Evolutionary conservation across 2,797 vertebrate genomes (phyloP), one percentile per base, ranked within the genome.

Genomic region (Simalia tracyae): DNA sequence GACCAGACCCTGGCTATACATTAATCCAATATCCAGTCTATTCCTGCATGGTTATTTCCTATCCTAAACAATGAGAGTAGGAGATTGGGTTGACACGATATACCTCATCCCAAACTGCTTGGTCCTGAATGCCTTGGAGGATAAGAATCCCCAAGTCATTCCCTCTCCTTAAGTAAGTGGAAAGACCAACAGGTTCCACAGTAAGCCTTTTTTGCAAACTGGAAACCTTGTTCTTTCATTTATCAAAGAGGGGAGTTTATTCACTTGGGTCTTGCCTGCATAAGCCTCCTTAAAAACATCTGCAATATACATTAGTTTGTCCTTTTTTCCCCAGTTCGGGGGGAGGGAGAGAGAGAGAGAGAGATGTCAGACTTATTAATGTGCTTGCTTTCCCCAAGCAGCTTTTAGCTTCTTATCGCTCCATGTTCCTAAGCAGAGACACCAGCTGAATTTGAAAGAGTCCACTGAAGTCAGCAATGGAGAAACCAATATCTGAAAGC

Each of bases 391-490:
- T 89, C 76, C 93, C 93, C 95, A 96, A 93, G 92, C 90, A 93
- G 95, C 92, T 92, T 95, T 94, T 91, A 95, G 95, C 95, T 96
- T 92, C 94, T 96, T 91, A 94, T 94, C 93, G 17, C 91, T 87
- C 95, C 93, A 89, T 89, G 90, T 94, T 86, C 92, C 96, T 95
- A 93, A 87, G 94, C 9, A 3, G 76, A 0, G 0, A 92, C 50
- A 63, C 90, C 84, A 84, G 89, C 86, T 85, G 94, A 96, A 96
- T 95, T 91, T 90, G 89, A 95, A 96, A 89, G 86, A 87, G 63
- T 46, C 89, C 94, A 86, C 0, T 0, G 91, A 93, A 88, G 76
- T 87, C 86, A 90, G 63, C 93, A 91, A 50, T 0, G 72, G 87
- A 59, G 88, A 91, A 89, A 90, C 56, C 91, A 91, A 92, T 90